Base-by-base conservation (phyloP, 2,888 invertebrate species). In the Leptinotarsa tumamoca region DNA sequence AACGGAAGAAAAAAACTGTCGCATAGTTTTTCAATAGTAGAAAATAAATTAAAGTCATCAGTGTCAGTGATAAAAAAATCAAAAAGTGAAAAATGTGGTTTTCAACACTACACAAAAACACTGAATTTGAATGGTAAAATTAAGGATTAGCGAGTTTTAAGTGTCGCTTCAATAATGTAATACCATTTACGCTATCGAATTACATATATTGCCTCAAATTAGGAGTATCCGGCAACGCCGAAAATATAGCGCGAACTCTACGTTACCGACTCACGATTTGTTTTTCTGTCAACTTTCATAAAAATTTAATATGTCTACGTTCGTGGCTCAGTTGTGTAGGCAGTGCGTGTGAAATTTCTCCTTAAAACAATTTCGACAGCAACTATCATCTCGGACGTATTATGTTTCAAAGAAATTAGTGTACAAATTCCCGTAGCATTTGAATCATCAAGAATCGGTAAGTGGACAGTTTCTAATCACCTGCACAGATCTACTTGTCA, bases 241-340 rank as follows among this genome's bases (percentile, higher is more conserved):
- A 18, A 70, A 17, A 15, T 7, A 13, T 49, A 3, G 2, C 13
- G 27, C 21, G 69, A 54, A 66, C 52, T 70, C 75, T 72, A 21
- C 58, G n/a, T 72, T 75, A 72, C 58, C 75, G 69, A 54, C 54
- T 52, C 27, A 27, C 49, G 18, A 43, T 72, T 75, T 75, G 75
- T 75, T 75, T 56, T 75, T 69, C 72, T 75, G 75, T 75, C 75
- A 75, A 68, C 69, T 72, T 69, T 49, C 68, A 75, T 61, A 23
- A 75, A 70, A 71, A 73, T 67, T 58, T 76, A 78, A 77, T 74
- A 79, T 79, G 79, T 79, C 79, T 79, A 72, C 79, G 73, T 76
- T 66, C 74, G 72, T 77, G 75, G 70, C 74, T 76, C 75, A 72
- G 75, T 67, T 75, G 77, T 77, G 77, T 79, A 69, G 79, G 77